These are phyloP conservation scores for Phortica variegata DNA, from an alignment of 1,140 invertebrate species.

Conservation along the genomic window DNA sequence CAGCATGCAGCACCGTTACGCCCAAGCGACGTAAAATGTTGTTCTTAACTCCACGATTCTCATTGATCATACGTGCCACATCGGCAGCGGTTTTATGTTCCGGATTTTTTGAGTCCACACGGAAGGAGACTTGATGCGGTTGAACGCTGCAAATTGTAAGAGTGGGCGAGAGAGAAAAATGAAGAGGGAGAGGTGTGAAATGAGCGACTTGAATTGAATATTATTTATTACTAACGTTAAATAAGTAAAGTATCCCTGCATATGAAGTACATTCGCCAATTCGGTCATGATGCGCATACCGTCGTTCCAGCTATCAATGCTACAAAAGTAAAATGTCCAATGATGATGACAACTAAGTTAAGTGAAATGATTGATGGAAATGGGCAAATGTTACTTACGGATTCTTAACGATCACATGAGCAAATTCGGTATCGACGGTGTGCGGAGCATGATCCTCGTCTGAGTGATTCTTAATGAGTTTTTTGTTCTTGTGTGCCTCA, in stretches of 20 bases:
- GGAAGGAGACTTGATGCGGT: slow-evolving; percentile 78
- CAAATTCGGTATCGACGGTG: slow-evolving; percentile 56
- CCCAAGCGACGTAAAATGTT: slow-evolving; percentile 54
- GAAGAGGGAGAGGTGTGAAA: not conserved
- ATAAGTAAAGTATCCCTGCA: slow-evolving; percentile 57
- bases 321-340: slow-evolving; percentile 10
- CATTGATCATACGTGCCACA: slow-evolving; percentile 72
- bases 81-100: slow-evolving; percentile 67
- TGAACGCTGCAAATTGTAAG: slow-evolving; percentile 63
- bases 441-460: slow-evolving; percentile 56
- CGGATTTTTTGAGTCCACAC: slow-evolving; percentile 74
- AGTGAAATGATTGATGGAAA: too few relatives aligned
- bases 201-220: too few relatives aligned
- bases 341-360: too few relatives aligned
- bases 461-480: slow-evolving; percentile 45
- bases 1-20: slow-evolving; percentile 69
- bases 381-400: slow-evolving; percentile 37
- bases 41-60: slow-evolving; percentile 56
- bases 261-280: slow-evolving; percentile 55
- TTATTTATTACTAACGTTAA: slow-evolving; percentile 39
- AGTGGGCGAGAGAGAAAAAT: not conserved
- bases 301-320: slow-evolving; percentile 54
- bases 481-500: slow-evolving; percentile 50
- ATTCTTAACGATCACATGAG: slow-evolving; percentile 56
- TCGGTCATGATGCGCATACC: slow-evolving; percentile 54